A percentile compares a stretch with the other conserved stretches of the same genome.
These are phyloP conservation scores for Sinocyclocheilus anophthalmus DNA, from an alignment of 2,113 vertebrate genomes.

Conservation along the genomic window DNA sequence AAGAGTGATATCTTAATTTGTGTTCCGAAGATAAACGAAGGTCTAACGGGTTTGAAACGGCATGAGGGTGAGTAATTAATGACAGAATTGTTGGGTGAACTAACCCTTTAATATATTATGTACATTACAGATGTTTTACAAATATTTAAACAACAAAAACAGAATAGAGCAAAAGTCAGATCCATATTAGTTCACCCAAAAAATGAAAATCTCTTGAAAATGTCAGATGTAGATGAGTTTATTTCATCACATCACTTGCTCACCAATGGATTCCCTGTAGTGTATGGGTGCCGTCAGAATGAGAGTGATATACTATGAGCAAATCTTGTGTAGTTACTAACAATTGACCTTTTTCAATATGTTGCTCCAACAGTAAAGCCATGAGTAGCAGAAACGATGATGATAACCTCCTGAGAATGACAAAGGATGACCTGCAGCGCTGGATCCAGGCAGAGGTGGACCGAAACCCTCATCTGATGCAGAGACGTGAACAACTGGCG, in stretches of 20 bases:
- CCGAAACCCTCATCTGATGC: conserved; percentile 21
- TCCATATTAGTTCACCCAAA: not conserved
- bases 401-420: conserved; percentile 58
- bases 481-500: conserved; percentile 30
- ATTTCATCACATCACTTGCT: too few relatives aligned
- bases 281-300: too few relatives aligned
- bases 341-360: not conserved
- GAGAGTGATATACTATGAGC: not conserved
- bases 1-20: too few relatives aligned
- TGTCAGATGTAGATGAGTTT: too few relatives aligned
- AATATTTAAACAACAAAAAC: not conserved
- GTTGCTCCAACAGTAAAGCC: not conserved
- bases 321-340: not conserved
- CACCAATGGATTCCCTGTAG: too few relatives aligned
- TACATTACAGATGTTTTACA: not conserved
- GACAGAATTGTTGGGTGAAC: too few relatives aligned
- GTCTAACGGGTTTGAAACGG: too few relatives aligned
- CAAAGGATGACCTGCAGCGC: conserved; percentile 56
- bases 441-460: conserved; percentile 60
- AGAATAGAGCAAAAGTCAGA: not conserved
- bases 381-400: conserved; percentile 60
- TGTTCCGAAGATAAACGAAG: too few relatives aligned
- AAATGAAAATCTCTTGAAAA: too few relatives aligned
- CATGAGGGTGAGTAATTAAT: too few relatives aligned
- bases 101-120: not conserved